phyloP scores from a whole-genome alignment of 2,113 vertebrate genomes.

The Ahaetulla prasina region DNA sequence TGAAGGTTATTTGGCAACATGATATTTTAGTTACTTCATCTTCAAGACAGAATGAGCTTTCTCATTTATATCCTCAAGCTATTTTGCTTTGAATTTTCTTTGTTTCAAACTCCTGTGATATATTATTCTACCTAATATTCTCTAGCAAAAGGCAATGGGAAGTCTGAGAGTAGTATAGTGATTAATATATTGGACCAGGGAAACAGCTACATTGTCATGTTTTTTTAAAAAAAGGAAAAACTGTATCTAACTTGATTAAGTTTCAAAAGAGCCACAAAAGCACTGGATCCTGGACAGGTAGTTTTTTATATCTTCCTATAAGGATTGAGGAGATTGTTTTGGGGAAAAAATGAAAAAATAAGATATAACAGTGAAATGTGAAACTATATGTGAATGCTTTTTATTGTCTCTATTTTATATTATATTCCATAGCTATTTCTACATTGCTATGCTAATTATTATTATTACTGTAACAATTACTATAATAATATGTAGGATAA shows the following conservation, averaged over 20 bases:
- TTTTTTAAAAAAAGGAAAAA: not conserved
- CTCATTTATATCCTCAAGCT: not conserved
- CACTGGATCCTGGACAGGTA: not conserved
- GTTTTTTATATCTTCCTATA: not conserved
- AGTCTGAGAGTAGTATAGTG: not conserved
- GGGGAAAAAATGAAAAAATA: not conserved
- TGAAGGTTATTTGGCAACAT: not conserved
- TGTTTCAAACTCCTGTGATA: not conserved
- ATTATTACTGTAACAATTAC: not conserved
- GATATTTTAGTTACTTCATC: not conserved
- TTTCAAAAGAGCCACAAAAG: not conserved
- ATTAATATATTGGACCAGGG: not conserved
- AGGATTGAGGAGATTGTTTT: not conserved
- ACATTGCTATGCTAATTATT: not conserved
- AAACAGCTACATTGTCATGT: not conserved
- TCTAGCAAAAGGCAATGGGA: not conserved
- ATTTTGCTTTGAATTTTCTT: not conserved
- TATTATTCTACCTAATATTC: too few relatives aligned
- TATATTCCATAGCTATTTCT: not conserved
- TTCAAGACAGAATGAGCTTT: not conserved
- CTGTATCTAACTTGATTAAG: not conserved
- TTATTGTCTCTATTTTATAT: not conserved
- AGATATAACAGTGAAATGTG: not conserved
- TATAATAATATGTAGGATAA: too few relatives aligned
- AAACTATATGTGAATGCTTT: not conserved